Evolutionary conservation across 2,797 vertebrate species (phyloP), one percentile per base, ranked within the genome.

Genomic region (Enteromius trimaculatus): DNA sequence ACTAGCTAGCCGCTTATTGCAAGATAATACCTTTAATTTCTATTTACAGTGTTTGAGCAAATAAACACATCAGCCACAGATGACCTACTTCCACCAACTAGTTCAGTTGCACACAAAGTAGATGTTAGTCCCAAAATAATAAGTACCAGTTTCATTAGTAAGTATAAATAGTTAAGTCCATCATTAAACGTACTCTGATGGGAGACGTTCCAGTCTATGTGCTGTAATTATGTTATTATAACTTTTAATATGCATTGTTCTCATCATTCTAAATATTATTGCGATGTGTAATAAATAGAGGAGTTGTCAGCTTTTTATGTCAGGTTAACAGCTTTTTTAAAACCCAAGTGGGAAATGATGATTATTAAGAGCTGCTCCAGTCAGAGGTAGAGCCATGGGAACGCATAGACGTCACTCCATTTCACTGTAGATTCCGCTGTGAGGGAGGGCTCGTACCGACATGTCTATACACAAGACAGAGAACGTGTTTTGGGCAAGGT

Each of bases 401-500:
- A 85, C 70, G 6, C 51, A 60, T 60, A 64, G 19, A 84, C 78
- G 81, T 87, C 84, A 83, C 66, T 23, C 6, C 14, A 23, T 70
- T 76, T 87, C 70, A 66, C 85, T 85, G 60, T 66, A 78, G 81
- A 85, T 84, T 86, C 76, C 44, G 34, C 74, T 81, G 66, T 84
- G 64, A 79, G 66, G 49, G 86, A 71, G 68, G 81, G 74, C 86
- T 81, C 78, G 86, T 6, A 66, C 62, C 34, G 88, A 90, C 95
- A 92, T 90, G 95, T 93, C 87, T 86, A 75, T 87, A 91, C 93
- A 91, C 88, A 92, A 93, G 92, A 93, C 89, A 90, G 86, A 88
- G 91, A 92, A 89, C 88, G 89, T 91, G 88, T 89, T 91, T 93
- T 86, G 91, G 90, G 89, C 84, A 60, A 85, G 85, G 86, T 91